Conservation (phyloP, 2,797 vertebrate genomes). For the Orientallactaga sibirica region DNA sequence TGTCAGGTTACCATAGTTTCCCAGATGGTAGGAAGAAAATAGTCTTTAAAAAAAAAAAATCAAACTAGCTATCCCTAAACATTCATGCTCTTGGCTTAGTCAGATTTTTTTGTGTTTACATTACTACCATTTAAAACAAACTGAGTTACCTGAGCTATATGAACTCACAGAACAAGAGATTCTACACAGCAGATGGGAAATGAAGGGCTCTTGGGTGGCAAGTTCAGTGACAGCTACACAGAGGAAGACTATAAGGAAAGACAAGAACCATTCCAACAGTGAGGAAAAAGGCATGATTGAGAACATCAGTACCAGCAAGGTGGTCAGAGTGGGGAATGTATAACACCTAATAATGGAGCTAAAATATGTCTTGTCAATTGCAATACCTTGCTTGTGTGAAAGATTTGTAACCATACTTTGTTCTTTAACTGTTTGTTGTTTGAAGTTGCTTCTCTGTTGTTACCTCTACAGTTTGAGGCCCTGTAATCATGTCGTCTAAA, state of each 20-base stretch:
- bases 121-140: neutral
- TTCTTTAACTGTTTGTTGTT: neutral
- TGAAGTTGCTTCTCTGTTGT: neutral
- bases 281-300: neutral
- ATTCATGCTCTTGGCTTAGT: neutral
- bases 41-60: conserved; percentile 19
- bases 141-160: neutral
- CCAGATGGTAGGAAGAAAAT: neutral
- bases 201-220: neutral
- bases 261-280: neutral
- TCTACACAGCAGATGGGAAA: neutral
- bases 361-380: neutral
- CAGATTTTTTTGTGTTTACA: neutral
- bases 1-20: neutral
- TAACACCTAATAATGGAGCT: neutral
- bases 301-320: neutral
- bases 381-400: neutral
- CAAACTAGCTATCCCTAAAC: neutral
- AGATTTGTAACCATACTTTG: neutral
- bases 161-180: neutral
- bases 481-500: too few species aligned
- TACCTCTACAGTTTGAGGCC: neutral
- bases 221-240: neutral
- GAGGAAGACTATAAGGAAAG: neutral
- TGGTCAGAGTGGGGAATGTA: neutral